Percentiles rank a stretch among this genome's conserved stretches.
Conservation (phyloP, 2,888 invertebrate genomes). For the Masnerella sp. region DNA sequence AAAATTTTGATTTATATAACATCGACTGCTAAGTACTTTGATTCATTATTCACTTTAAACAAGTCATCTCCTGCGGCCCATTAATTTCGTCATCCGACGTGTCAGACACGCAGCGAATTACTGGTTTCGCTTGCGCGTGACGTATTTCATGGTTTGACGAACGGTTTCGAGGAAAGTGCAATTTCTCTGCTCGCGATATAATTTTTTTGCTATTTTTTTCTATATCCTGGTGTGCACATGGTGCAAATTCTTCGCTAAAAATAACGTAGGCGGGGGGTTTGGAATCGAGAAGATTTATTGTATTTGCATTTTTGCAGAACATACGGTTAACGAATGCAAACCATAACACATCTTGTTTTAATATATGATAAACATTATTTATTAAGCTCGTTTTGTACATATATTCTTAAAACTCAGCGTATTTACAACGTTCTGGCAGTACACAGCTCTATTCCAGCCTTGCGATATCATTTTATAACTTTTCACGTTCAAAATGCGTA, state of each 20-base stretch:
- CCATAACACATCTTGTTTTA: conserved; percentile 43
- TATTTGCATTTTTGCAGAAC: conserved; percentile 35
- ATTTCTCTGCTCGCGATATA: conserved; percentile 46
- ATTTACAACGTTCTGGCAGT: conserved; percentile 45
- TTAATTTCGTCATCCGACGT: conserved; percentile 70
- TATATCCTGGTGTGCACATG: conserved; percentile 30
- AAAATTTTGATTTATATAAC: conserved; percentile 3
- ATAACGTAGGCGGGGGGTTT: conserved; percentile 43
- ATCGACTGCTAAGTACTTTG: conserved; percentile 24
- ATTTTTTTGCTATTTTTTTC: conserved; percentile 48
- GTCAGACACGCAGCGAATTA: conserved; percentile 62
- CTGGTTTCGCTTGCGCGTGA: conserved; percentile 66
- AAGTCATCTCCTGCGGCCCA: conserved; percentile 68
- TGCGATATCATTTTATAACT: conserved; percentile 18
- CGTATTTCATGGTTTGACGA: conserved; percentile 70
- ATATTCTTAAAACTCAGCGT: conserved; percentile 24
- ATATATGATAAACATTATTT: conserved; percentile 55
- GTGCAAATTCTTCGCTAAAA: conserved; percentile 36
- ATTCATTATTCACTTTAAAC: conserved; percentile 71
- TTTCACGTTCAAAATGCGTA: background rate
- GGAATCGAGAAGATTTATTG: conserved; percentile 48
- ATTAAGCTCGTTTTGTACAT: conserved; percentile 55
- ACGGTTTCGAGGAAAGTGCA: conserved; percentile 71
- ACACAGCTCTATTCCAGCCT: conserved; percentile 51
- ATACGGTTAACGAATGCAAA: conserved; percentile 41